phyloP scores from a whole-genome alignment of 2,797 vertebrate genomes.

The Ptychobarbus kaznakovi region DNA sequence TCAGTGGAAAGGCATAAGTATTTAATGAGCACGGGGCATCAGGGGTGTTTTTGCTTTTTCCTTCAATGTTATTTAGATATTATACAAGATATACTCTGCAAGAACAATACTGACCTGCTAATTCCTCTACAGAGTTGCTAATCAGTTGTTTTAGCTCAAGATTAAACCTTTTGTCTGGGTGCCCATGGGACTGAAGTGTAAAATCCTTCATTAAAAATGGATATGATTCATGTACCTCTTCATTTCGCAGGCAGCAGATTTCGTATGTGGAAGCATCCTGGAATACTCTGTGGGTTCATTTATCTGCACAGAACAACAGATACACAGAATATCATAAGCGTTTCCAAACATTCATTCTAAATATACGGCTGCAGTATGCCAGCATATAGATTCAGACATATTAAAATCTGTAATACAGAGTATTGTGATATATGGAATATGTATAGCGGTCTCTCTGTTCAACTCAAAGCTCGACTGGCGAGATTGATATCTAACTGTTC shows the following conservation, averaged over 20 bases:
- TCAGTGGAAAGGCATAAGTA: background rate
- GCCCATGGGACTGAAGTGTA: conserved; percentile 34
- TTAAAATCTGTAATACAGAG: background rate
- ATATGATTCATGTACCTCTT: conserved; percentile 71
- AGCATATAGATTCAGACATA: background rate
- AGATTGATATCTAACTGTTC: too few relatives aligned
- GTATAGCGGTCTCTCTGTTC: too few relatives aligned
- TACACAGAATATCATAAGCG: background rate
- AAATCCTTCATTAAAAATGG: conserved; percentile 40
- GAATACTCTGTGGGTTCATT: conserved; percentile 57
- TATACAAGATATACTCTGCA: background rate
- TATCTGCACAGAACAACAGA: conserved; percentile 67
- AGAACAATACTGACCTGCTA: conserved; percentile 8
- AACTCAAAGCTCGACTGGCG: too few relatives aligned
- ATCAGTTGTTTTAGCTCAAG: conserved; percentile 27
- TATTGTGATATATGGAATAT: too few relatives aligned
- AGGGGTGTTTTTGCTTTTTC: background rate
- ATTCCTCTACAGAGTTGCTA: conserved; percentile 13
- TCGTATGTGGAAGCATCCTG: conserved; percentile 63
- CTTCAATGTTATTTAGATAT: background rate
- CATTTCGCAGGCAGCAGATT: conserved; percentile 64
- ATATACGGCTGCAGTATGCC: background rate
- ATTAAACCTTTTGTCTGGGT: conserved; percentile 2
- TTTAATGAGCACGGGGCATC: background rate
- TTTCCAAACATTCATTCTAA: background rate